Conservation (phyloP, 2,888 invertebrate genomes). For the Diarsia mendica region DNA sequence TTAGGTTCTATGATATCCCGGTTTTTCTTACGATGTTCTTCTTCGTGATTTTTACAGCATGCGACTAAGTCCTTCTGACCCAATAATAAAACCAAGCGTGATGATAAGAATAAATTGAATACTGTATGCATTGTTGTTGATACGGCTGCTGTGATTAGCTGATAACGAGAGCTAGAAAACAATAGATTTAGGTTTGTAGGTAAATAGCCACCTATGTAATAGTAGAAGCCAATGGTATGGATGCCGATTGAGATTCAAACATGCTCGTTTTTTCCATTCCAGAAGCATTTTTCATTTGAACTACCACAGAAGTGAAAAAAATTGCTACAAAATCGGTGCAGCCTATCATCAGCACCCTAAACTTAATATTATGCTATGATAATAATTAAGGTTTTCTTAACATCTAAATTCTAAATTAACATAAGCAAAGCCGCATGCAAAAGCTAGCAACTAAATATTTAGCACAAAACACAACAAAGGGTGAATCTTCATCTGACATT, state of each 20-base stretch:
- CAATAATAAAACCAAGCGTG: slow-evolving; percentile 1
- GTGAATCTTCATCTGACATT: slow-evolving; percentile 73
- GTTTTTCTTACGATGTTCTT: background rate
- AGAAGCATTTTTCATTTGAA: no score
- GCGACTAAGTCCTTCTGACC: slow-evolving; percentile 15
- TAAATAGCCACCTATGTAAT: slow-evolving; percentile 23
- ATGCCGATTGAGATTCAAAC: no score
- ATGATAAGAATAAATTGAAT: slow-evolving; percentile 46
- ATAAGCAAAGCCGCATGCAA: no score
- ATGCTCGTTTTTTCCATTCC: no score
- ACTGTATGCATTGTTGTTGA: slow-evolving; percentile 21
- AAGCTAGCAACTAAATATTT: slow-evolving; percentile 25
- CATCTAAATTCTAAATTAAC: no score
- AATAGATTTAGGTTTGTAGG: slow-evolving; percentile 42
- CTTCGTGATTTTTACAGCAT: background rate
- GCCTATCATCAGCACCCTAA: no score
- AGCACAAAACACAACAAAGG: slow-evolving; percentile 62
- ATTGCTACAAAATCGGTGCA: no score
- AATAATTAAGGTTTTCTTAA: no score
- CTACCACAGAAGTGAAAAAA: no score
- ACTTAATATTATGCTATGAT: no score
- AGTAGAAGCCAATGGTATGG: background rate
- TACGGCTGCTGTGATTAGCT: slow-evolving; percentile 19
- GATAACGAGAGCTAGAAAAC: slow-evolving; percentile 42
- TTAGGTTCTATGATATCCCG: background rate